A percentile compares a stretch with the other conserved stretches of the same genome.
Conservation (phyloP, 2,888 invertebrate genomes). For the Lycia hirtaria region DNA sequence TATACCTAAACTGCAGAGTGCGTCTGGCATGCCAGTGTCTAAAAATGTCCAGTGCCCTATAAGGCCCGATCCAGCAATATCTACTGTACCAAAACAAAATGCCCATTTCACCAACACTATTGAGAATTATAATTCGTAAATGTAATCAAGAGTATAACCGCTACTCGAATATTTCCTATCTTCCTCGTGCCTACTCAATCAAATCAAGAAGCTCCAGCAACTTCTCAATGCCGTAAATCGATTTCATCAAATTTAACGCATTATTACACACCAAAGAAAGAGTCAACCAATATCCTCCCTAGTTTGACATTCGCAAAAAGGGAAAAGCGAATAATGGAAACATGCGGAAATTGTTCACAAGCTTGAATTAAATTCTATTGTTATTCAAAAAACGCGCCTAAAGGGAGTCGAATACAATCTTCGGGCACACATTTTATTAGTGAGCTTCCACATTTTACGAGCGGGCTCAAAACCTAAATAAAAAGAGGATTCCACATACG, state of each 20-base stretch:
- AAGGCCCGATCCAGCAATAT: too few species aligned
- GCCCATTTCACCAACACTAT: too few species aligned
- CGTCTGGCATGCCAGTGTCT: too few species aligned
- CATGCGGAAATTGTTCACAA: slow-evolving; percentile 51
- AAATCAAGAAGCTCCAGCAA: slow-evolving; percentile 4
- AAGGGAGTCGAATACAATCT: slow-evolving; percentile 61
- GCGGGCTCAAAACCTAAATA: slow-evolving; percentile 70
- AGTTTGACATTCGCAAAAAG: slow-evolving; percentile 44
- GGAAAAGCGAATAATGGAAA: slow-evolving; percentile 50
- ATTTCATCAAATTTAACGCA: slow-evolving; percentile 35
- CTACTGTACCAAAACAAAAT: too few species aligned
- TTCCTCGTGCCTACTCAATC: background rate
- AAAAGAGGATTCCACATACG: slow-evolving; percentile 76
- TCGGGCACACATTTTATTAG: slow-evolving; percentile 72
- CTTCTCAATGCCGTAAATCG: slow-evolving; percentile 18
- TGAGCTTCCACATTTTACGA: slow-evolving; percentile 72
- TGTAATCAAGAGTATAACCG: background rate
- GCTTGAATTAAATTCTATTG: slow-evolving; percentile 58
- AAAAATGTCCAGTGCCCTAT: too few species aligned
- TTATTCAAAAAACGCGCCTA: slow-evolving; percentile 55
- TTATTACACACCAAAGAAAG: slow-evolving; percentile 40
- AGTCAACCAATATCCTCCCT: slow-evolving; percentile 42
- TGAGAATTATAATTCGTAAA: too few species aligned
- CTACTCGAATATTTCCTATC: background rate
- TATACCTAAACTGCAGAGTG: too few species aligned